Conservation (phyloP, 2,797 vertebrate genomes). For the Periparus ater region DNA sequence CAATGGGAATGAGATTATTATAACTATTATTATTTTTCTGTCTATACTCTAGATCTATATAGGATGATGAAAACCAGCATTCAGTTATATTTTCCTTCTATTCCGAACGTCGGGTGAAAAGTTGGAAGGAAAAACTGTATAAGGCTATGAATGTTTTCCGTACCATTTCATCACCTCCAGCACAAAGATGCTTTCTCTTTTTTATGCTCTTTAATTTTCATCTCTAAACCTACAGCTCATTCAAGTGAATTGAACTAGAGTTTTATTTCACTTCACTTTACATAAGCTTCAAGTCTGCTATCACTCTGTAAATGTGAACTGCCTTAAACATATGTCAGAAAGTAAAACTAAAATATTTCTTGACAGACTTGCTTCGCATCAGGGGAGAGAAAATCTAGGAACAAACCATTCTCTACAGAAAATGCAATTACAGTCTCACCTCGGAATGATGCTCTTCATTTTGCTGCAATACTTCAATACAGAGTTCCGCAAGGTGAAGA, state of each 20-base stretch:
- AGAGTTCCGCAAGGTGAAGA: conserved; percentile 91
- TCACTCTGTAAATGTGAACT: conserved; percentile 48
- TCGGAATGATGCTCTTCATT: conserved; percentile 97
- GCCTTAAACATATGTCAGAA: conserved; percentile 59
- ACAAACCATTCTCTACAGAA: background rate
- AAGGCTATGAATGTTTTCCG: conserved; percentile 9
- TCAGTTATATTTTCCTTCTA: background rate
- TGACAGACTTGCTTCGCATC: conserved; percentile 43
- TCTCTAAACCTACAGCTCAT: conserved; percentile 30
- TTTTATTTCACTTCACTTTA: conserved; percentile 56
- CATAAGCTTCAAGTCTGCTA: conserved; percentile 39
- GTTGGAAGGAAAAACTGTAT: conserved; percentile 1
- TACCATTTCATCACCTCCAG: conserved; percentile 25
- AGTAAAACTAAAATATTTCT: conserved; percentile 36
- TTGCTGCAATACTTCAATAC: conserved; percentile 95
- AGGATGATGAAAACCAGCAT: background rate
- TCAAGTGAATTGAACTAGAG: conserved; percentile 15
- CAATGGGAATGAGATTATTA: background rate
- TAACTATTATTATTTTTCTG: background rate
- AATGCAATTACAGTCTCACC: conserved; percentile 76
- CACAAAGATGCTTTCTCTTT: conserved; percentile 14
- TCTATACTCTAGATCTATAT: background rate
- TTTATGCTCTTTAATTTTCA: background rate
- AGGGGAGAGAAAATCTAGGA: background rate
- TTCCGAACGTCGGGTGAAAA: background rate